These are phyloP conservation scores for Papilio glaucus DNA, from an alignment of 1,140 invertebrate genomes.

Conservation along the genomic window DNA sequence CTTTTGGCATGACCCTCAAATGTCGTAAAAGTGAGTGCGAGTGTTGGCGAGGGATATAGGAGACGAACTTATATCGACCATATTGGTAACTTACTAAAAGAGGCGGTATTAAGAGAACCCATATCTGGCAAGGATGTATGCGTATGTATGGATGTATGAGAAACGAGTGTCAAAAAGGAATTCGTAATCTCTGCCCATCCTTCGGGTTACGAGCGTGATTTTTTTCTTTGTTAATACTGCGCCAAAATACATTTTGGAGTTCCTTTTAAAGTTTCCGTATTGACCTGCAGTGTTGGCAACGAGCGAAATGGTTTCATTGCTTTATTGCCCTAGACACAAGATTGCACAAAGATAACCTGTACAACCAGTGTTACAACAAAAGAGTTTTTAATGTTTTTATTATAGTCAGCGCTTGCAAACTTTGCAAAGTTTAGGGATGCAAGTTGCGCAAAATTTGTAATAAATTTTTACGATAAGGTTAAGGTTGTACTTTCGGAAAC, in stretches of 20 bases:
- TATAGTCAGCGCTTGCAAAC: neutral
- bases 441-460: constrained; percentile 19
- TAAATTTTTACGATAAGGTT: constrained; percentile 7
- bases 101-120: no score
- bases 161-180: no score
- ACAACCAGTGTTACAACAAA: constrained; percentile 10
- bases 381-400: constrained; percentile 21
- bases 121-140: no score
- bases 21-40: no score
- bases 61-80: no score
- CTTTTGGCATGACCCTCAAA: no score
- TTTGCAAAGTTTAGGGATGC: neutral
- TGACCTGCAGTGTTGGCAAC: neutral
- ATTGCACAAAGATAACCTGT: constrained; percentile 13
- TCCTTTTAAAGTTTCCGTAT: neutral
- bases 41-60: no score
- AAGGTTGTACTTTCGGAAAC: neutral
- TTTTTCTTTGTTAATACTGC: no score
- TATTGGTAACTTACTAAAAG: no score
- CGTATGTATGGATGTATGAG: no score
- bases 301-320: constrained; percentile 9
- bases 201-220: no score
- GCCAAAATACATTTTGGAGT: neutral
- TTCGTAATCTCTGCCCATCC: no score
- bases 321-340: constrained; percentile 1